These are phyloP conservation scores for Coecobrya sp. DNA, from an alignment of 2,888 invertebrate genomes.

Conservation along the genomic window DNA sequence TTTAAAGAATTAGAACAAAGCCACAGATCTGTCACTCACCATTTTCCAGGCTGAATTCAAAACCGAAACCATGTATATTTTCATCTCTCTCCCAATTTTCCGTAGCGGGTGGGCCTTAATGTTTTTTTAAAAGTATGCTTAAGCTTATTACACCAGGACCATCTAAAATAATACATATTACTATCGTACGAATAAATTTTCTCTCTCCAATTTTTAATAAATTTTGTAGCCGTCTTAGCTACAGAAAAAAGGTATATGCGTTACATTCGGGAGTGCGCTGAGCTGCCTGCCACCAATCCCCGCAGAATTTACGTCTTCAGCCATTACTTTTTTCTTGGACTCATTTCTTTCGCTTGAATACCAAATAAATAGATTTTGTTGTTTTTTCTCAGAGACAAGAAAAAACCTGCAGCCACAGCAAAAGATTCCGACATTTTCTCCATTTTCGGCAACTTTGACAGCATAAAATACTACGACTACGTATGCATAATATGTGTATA, in stretches of 20 bases:
- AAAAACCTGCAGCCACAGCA: conserved; percentile 59
- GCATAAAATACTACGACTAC: conserved; percentile 18
- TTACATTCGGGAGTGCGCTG: background rate
- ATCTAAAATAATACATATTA: background rate
- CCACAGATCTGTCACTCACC: background rate
- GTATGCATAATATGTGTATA: conserved; percentile 16
- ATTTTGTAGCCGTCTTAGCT: background rate
- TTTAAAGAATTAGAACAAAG: background rate
- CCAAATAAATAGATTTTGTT: conserved; percentile 48
- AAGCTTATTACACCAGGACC: background rate
- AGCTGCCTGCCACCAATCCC: conserved; percentile 8
- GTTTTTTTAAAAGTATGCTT: background rate
- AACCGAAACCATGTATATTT: background rate
- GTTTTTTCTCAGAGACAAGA: background rate
- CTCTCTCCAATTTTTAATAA: background rate
- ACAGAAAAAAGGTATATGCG: background rate
- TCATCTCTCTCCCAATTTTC: background rate
- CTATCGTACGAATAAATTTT: background rate
- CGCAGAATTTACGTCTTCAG: conserved; percentile 23
- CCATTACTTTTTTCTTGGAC: background rate
- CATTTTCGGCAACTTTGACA: conserved; percentile 27
- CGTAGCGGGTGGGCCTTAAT: background rate
- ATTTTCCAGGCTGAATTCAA: background rate
- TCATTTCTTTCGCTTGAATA: conserved; percentile 55
- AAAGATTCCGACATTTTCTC: conserved; percentile 30